phyloP scores from a whole-genome alignment of 2,888 invertebrate species.

The Lamellibrachia columna region DNA sequence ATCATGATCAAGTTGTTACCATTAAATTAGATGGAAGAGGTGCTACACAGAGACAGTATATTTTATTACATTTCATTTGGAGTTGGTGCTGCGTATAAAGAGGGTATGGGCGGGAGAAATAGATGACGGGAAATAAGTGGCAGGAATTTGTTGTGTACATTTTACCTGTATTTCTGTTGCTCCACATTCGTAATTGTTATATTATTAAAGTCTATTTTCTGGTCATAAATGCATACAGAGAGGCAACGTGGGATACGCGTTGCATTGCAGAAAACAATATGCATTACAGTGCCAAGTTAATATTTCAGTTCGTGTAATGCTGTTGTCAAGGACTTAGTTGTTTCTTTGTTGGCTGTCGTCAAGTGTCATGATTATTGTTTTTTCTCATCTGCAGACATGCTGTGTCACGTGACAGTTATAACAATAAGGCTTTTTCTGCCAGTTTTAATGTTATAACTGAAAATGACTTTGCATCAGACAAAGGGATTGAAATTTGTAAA shows the following conservation, averaged over 20 bases:
- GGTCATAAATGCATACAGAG: neutral
- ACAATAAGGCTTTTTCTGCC: too few species aligned
- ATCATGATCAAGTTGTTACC: neutral
- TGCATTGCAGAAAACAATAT: neutral
- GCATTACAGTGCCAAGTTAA: neutral
- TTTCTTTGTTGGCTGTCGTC: neutral
- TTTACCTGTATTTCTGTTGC: neutral
- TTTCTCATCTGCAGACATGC: too few species aligned
- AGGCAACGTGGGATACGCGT: neutral
- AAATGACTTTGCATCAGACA: neutral
- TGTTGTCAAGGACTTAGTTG: neutral
- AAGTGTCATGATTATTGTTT: too few species aligned
- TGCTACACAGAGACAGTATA: neutral
- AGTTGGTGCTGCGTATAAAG: neutral
- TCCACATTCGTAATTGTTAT: neutral
- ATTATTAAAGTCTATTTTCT: neutral
- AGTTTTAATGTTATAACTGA: neutral
- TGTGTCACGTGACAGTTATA: too few species aligned
- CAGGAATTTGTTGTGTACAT: neutral
- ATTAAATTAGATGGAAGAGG: neutral
- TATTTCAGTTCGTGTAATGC: neutral
- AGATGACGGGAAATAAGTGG: neutral
- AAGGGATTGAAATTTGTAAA: neutral
- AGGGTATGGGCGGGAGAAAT: neutral
- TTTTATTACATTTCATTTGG: constrained; percentile 1